phyloP scores from a whole-genome alignment of 2,113 vertebrate genomes.

The Kryptolebias marmoratus region DNA sequence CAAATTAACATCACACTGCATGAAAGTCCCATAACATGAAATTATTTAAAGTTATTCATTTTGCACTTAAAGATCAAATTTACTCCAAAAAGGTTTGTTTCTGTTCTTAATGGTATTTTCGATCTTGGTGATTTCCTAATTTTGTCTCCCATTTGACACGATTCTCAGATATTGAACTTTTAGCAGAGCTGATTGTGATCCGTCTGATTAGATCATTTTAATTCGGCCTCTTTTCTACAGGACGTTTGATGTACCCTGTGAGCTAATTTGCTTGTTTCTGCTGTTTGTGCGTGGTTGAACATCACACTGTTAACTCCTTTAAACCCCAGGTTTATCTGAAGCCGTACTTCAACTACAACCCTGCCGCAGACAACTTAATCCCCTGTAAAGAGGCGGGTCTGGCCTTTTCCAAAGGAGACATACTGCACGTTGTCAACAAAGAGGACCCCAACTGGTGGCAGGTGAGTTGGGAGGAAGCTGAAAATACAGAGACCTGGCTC shows the following conservation, averaged over 20 bases:
- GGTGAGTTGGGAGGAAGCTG: constrained; percentile 75
- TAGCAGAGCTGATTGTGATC: neutral
- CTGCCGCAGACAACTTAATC: constrained; percentile 93
- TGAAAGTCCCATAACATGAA: no score
- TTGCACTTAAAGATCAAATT: no score
- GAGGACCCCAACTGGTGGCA: constrained; percentile 99
- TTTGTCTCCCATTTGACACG: no score
- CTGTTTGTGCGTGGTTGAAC: neutral
- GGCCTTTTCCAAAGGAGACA: constrained; percentile 94
- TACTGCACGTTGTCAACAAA: constrained; percentile 96
- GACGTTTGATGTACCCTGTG: no score
- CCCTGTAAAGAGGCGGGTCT: constrained; percentile 98
- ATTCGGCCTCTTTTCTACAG: no score
- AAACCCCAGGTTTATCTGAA: constrained; percentile 90
- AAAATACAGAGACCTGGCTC: neutral
- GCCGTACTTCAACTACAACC: constrained; percentile 97
- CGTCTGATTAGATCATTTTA: neutral
- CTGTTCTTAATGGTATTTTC: no score
- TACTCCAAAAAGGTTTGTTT: no score
- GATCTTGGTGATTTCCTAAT: no score
- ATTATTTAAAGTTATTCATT: no score
- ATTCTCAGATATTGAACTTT: no score
- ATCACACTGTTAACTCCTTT: neutral
- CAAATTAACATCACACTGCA: no score
- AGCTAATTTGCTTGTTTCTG: neutral